Conservation (phyloP, 2,797 vertebrate species). For the Leuciscus waleckii region DNA sequence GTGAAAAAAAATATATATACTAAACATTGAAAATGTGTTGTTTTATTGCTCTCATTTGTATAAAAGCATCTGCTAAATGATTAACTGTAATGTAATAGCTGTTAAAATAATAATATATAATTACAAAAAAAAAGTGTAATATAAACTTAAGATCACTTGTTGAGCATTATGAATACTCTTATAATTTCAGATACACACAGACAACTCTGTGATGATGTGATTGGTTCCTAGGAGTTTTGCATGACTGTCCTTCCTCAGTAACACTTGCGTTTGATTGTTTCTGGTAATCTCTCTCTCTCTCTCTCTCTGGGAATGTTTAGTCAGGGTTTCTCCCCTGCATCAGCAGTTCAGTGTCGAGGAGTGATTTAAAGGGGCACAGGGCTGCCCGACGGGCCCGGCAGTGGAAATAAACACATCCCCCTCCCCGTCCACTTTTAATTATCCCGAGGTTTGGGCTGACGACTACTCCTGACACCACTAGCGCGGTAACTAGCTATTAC, state of each 20-base stretch:
- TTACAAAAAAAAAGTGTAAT: neutral
- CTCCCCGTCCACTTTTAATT: conserved; percentile 74
- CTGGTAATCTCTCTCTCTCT: conserved; percentile 5
- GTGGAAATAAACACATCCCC: conserved; percentile 75
- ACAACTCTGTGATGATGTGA: neutral
- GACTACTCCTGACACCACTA: conserved; percentile 75
- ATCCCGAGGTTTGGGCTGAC: conserved; percentile 78
- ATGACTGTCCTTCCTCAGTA: neutral
- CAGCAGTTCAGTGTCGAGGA: conserved; percentile 77
- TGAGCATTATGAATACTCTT: neutral
- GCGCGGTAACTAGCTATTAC: conserved; percentile 79
- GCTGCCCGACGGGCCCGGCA: conserved; percentile 41
- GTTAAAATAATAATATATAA: no score
- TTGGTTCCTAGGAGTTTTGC: neutral
- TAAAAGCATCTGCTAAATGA: neutral
- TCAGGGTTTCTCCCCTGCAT: conserved; percentile 73
- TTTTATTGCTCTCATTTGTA: neutral
- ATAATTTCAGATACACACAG: neutral
- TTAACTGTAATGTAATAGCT: neutral
- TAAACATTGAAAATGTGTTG: neutral
- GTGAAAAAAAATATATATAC: neutral
- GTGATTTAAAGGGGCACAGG: conserved; percentile 77
- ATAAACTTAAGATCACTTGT: neutral
- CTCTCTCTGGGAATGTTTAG: conserved; percentile 65
- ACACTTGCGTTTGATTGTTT: neutral